Conservation (phyloP, 1,140 invertebrate genomes). For the Drosophila pseudoobscura region DNA sequence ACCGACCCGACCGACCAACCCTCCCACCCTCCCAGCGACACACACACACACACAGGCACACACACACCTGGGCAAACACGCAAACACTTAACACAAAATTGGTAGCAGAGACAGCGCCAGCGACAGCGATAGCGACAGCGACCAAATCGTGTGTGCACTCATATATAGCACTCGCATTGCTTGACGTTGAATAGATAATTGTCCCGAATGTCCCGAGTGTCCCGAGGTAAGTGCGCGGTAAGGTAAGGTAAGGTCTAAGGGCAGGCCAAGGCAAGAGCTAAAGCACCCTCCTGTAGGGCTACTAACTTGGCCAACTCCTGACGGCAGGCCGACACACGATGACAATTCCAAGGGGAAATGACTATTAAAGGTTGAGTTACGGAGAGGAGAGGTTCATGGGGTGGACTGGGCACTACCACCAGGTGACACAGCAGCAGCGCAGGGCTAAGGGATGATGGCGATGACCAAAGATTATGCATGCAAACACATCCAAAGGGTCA, state of each 20-base stretch:
- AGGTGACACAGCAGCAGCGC: slow-evolving; percentile 52
- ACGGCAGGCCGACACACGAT: slow-evolving; percentile 40
- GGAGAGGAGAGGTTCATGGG: slow-evolving; percentile 26
- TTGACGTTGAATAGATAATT: slow-evolving; percentile 83
- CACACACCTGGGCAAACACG: slow-evolving; percentile 49
- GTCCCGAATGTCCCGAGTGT: slow-evolving; percentile 54
- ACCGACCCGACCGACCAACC: slow-evolving; percentile 56
- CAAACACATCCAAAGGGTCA: slow-evolving; percentile 64
- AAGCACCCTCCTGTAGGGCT: slow-evolving; percentile 20
- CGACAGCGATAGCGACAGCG: slow-evolving; percentile 2
- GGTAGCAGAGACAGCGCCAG: slow-evolving; percentile 43
- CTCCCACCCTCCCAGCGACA: slow-evolving; percentile 29
- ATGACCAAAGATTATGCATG: slow-evolving; percentile 78
- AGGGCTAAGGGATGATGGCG: slow-evolving; percentile 65
- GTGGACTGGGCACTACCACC: slow-evolving; percentile 58
- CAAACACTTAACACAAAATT: slow-evolving; percentile 81
- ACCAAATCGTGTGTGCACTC: slow-evolving; percentile 80
- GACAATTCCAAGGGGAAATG: slow-evolving; percentile 78
- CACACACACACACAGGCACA: background rate
- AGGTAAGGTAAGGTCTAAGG: slow-evolving; percentile 36
- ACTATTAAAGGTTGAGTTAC: slow-evolving; percentile 45
- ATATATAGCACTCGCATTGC: slow-evolving; percentile 57
- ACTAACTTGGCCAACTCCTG: slow-evolving; percentile 49
- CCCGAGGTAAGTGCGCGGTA: slow-evolving; percentile 75
- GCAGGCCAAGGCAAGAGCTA: slow-evolving; percentile 31